Percentiles rank a stretch among this genome's conserved stretches.
Evolutionary conservation across 1,140 invertebrate species (phyloP).

Genomic region (Brachionus manjavacas): DNA sequence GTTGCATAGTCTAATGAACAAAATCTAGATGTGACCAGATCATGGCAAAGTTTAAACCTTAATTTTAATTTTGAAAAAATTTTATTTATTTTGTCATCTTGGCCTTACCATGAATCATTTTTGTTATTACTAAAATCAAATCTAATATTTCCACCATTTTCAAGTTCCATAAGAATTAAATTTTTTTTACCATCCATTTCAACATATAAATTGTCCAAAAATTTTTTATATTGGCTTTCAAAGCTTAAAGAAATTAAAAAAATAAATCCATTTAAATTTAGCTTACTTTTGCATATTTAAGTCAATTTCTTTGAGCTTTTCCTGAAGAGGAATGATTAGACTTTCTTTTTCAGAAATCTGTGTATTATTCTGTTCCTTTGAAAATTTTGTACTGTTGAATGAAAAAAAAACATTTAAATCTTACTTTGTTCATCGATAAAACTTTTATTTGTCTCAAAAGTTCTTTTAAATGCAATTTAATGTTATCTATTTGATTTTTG

Average conservation of each 20-base stretch:
- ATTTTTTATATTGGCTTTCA: background rate
- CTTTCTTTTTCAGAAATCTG: conserved; percentile 2
- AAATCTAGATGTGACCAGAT: conserved; percentile 55
- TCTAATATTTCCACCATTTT: conserved; percentile 56
- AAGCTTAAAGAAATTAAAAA: background rate
- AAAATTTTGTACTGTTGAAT: background rate
- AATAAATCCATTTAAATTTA: background rate
- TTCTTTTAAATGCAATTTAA: background rate
- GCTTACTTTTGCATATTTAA: background rate
- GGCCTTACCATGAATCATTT: conserved; percentile 50
- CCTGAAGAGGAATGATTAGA: background rate
- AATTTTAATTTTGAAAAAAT: conserved; percentile 20
- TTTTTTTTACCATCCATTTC: background rate
- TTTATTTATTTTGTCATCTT: background rate
- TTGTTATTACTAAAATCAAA: conserved; percentile 53
- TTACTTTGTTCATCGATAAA: background rate
- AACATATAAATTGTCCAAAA: background rate
- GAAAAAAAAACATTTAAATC: background rate
- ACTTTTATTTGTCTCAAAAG: background rate
- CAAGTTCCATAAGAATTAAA: conserved; percentile 51
- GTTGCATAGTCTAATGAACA: conserved; percentile 53
- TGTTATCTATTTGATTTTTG: background rate
- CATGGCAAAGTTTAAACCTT: conserved; percentile 56
- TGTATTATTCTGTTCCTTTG: background rate
- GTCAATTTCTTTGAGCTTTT: conserved; percentile 20